phyloP scores from a whole-genome alignment of 2,113 vertebrate genomes.

The human (Homo sapiens) region DNA sequence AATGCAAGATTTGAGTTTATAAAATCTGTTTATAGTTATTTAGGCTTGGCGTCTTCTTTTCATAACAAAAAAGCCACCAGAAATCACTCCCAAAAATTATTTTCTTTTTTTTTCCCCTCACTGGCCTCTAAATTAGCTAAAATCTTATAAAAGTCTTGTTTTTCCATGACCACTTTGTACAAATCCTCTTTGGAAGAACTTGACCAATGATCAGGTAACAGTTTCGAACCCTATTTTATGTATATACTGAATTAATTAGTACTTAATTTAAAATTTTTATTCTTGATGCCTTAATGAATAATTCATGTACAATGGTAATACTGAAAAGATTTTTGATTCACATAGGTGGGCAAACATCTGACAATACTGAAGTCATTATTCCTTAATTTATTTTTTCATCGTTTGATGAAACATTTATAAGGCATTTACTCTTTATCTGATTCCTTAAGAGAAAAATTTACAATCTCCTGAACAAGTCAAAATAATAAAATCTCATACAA shows the following conservation, averaged over 20 bases:
- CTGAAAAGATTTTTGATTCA: conserved; percentile 15
- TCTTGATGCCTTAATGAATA: conserved; percentile 24
- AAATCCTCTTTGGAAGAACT: background rate
- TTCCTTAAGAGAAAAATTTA: background rate
- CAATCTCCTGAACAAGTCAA: background rate
- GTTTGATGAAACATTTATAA: conserved; percentile 32
- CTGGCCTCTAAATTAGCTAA: background rate
- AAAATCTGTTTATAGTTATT: background rate
- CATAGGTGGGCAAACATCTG: background rate
- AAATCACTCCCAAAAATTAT: background rate
- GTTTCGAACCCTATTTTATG: background rate
- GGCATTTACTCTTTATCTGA: background rate
- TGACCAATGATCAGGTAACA: background rate
- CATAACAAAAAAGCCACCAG: background rate
- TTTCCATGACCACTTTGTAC: background rate
- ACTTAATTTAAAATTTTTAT: conserved; percentile 40
- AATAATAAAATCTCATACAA: background rate
- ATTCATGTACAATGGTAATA: background rate
- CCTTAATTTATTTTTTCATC: conserved; percentile 22
- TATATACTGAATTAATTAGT: conserved; percentile 8
- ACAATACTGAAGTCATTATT: background rate
- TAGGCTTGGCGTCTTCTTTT: background rate
- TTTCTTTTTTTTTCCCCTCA: background rate
- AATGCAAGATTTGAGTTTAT: background rate
- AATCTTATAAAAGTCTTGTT: background rate